Percentiles rank a stretch among this genome's conserved stretches.
Evolutionary conservation across 1,140 invertebrate genomes (phyloP).

Genomic region (Zaprionus gabonicus): DNA sequence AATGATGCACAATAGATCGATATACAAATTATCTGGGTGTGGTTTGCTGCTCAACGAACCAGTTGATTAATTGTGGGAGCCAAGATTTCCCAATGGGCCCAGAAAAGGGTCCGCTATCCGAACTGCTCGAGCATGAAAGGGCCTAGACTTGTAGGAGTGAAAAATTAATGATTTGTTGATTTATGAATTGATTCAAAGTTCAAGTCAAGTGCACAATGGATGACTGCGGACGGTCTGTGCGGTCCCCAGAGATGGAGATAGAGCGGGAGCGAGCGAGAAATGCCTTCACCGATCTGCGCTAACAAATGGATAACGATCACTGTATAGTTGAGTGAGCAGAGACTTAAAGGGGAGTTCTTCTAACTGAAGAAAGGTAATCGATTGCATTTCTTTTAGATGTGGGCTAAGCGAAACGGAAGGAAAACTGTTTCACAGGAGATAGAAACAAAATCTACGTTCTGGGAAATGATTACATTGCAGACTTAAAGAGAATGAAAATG

Average conservation of each 20-base stretch:
- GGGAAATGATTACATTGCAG: background rate
- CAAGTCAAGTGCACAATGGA: conserved; percentile 80
- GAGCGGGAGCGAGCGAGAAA: conserved; percentile 13
- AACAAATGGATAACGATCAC: conserved; percentile 20
- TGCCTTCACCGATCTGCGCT: conserved; percentile 14
- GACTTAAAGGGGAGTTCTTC: background rate
- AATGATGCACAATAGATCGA: conserved; percentile 66
- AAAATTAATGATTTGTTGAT: conserved; percentile 84
- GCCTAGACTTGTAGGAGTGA: conserved; percentile 57
- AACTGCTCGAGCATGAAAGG: conserved; percentile 40
- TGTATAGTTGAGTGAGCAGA: background rate
- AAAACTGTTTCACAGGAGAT: background rate
- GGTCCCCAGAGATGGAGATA: conserved; percentile 46
- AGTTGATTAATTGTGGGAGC: conserved; percentile 83
- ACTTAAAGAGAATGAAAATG: background rate
- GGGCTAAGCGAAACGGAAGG: background rate
- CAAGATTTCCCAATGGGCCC: conserved; percentile 71
- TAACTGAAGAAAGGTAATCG: background rate
- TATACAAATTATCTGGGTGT: conserved; percentile 76
- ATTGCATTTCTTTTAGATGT: background rate
- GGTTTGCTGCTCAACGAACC: conserved; percentile 48
- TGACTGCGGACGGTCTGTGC: conserved; percentile 54
- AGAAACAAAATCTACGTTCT: background rate
- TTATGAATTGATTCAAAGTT: conserved; percentile 80
- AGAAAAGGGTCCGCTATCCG: conserved; percentile 21